phyloP scores from a whole-genome alignment of 2,797 vertebrate species.

The Micrastur ruficollis region DNA sequence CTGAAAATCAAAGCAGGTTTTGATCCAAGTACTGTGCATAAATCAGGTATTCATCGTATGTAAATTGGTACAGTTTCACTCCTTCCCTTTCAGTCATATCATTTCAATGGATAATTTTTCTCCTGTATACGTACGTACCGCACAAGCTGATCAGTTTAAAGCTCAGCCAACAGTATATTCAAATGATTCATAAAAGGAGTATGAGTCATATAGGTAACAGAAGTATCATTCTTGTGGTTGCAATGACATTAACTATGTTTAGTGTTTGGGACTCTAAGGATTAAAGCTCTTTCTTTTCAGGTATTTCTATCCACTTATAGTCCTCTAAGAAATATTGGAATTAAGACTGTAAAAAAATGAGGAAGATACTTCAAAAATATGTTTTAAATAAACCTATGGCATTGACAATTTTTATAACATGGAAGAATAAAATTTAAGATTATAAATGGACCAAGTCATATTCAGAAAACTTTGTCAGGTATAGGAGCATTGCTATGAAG shows the following conservation, averaged over 20 bases:
- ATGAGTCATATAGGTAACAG: neutral
- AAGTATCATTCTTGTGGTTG: neutral
- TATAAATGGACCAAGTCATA: neutral
- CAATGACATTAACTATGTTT: neutral
- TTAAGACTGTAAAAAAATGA: neutral
- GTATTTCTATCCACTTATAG: neutral
- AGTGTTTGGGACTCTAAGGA: neutral
- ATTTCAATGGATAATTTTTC: conserved; percentile 9
- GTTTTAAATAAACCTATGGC: neutral
- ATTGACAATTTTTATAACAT: neutral
- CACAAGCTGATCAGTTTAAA: conserved; percentile 11
- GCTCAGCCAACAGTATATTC: neutral
- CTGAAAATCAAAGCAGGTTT: conserved; percentile 52
- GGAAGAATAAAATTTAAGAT: neutral
- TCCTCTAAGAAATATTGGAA: neutral
- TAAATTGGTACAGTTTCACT: conserved; percentile 40
- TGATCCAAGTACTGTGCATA: conserved; percentile 42
- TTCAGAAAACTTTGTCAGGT: neutral
- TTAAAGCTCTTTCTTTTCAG: neutral
- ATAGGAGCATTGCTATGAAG: neutral
- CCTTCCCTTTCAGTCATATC: conserved; percentile 25
- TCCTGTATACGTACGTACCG: neutral
- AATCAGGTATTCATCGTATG: conserved; percentile 54
- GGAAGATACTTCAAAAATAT: neutral
- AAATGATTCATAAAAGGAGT: neutral